Evolutionary conservation across 2,797 vertebrate species (phyloP), one percentile per base, ranked within the genome.

Genomic region (Nannoperca obscura): DNA sequence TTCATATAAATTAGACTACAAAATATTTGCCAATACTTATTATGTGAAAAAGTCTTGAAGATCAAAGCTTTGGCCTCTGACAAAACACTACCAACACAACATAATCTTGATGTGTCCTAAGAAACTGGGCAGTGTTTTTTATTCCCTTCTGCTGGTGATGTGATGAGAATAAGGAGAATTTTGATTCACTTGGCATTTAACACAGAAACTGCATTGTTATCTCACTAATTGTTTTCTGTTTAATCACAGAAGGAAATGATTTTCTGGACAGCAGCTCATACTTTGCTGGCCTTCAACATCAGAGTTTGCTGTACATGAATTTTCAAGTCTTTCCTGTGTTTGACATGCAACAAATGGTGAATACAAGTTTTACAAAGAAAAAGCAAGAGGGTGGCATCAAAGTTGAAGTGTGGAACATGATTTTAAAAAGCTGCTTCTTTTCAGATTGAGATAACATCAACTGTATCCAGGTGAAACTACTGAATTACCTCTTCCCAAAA

Each of bases 151-250:
- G 54, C 6, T 63, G 42, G 17, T 38, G 14, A 44, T 54, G 30
- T 60, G 61, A 73, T 24, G 42, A 83, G 38, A 81, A 58, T 47
- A 44, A 32, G 20, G 38, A 70, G 7, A 69, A 46, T 61, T 50
- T 8, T 3, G 24, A 52, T 57, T 70, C 50, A 53, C 32, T 62
- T 65, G 50, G 53, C n/a, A 24, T 52, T 34, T 52, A 13, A 75
- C 47, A 49, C 22, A 57, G 67, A 66, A 74, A 76, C 70, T 17
- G 10, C 65, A 52, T 4, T 81, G 74, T 34, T 14, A 62, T 58
- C 40, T 46, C 55, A 77, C 59, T 34, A 74, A 78, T n/a, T 13
- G 5, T n/a, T 63, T 24, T 61, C 22, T 42, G n/a, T n/a, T n/a
- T n/a, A 2, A 72, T 32, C 5, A 42, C 54, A 58, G 40, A 64